Evolutionary conservation across 2,113 vertebrate species (phyloP), one percentile per base, ranked within the genome.

Genomic region (Phalacrocorax aristotelis): DNA sequence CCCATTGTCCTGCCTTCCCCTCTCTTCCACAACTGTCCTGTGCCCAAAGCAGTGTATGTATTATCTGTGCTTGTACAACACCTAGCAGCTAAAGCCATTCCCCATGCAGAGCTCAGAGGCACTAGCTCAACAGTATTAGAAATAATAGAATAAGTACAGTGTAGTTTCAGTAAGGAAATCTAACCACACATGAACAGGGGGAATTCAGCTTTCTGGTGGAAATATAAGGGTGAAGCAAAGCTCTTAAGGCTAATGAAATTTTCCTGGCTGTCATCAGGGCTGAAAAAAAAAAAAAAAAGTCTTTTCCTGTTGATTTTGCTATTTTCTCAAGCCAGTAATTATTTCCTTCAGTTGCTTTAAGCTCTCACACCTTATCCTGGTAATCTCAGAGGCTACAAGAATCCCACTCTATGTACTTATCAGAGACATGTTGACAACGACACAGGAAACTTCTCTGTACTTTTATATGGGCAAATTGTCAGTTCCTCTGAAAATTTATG

Each of bases 191-290:
- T 69, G 49, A 92, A 70, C 62, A 54, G 49, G 34, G 62, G 78
- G 66, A 88, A 95, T 93, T 91, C 78, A 93, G 44, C 10, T 79
- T 93, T 94, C 84, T 87, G 61, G 44, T 90, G 52, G 57, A 94
- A 95, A 93, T 65, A 90, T 76, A 94, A 96, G 32, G 15, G 65
- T 61, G 89, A 85, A 96, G 66, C 44, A 96, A 87, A 91, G 61
- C 87, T 94, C 93, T 94, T 90, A 95, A 96, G 66, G 58, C 75
- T 91, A 87, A 93, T 91, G 87, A 96, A 94, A 93, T 95, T 90
- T 91, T 93, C 78, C 78, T 85, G 46, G 80, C 80, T 95, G 82
- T 96, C 93, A 80, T 90, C 82, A 86, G 71, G 54, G 40, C 49
- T 95, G n/a, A 1, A 71, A 46, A 13, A 71, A 46, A 13, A 46